These are phyloP conservation scores for Kryptolebias ocellatus DNA, from an alignment of 2,797 vertebrate genomes.

Conservation along the genomic window DNA sequence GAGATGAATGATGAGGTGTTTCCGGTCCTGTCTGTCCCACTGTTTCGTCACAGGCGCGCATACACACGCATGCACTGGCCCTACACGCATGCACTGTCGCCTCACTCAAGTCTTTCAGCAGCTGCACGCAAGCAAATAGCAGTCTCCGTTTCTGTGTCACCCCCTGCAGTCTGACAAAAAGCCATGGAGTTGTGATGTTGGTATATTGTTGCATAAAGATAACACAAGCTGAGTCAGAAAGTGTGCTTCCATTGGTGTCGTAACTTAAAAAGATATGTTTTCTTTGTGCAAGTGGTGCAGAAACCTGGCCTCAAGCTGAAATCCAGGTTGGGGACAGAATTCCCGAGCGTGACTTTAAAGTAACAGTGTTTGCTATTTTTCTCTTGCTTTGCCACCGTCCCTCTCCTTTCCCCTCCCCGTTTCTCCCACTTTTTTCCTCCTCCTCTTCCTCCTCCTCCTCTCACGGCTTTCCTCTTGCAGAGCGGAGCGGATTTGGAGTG, in stretches of 20 bases:
- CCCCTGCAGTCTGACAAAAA: conserved; percentile 20
- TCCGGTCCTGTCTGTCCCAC: conserved; percentile 47
- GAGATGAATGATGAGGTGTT: conserved; percentile 39
- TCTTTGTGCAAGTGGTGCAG: conserved; percentile 17
- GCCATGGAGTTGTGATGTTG: conserved; percentile 27
- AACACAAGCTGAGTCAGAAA: conserved; percentile 18
- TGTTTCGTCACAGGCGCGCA: conserved; percentile 29
- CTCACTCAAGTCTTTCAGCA: conserved; percentile 44
- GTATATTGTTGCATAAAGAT: conserved; percentile 17
- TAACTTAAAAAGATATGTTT: not conserved
- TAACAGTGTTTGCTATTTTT: not conserved
- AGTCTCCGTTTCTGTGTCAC: conserved; percentile 47
- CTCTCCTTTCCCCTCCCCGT: not conserved
- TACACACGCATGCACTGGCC: conserved; percentile 56
- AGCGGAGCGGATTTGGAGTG: conserved; percentile 94
- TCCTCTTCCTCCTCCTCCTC: not conserved
- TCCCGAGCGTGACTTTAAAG: not conserved
- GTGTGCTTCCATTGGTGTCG: conserved; percentile 25
- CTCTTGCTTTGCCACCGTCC: conserved; percentile 27
- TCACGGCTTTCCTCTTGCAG: conserved; percentile 84
- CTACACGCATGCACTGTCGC: conserved; percentile 67
- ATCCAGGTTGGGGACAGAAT: conserved; percentile 26
- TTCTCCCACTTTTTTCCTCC: not conserved
- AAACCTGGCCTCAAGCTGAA: conserved; percentile 29
- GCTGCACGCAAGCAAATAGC: conserved; percentile 54